Evolutionary conservation across 2,797 vertebrate species (phyloP).

Genomic region (Clarias laeviceps): DNA sequence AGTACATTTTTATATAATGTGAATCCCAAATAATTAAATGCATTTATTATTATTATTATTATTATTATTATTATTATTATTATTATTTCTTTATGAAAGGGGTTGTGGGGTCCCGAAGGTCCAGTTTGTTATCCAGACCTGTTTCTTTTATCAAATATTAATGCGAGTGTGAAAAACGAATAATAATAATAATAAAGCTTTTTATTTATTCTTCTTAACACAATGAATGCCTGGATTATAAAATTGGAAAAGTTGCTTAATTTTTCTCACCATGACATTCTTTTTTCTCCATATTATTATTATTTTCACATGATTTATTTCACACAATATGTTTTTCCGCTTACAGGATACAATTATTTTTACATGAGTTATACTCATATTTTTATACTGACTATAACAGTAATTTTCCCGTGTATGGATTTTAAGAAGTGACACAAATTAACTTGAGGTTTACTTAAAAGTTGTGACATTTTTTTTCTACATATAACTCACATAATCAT

Average conservation of each 20-base stretch:
- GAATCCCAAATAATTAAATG: background rate
- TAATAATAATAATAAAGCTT: too few relatives aligned
- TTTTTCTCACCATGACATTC: background rate
- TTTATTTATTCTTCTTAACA: too few relatives aligned
- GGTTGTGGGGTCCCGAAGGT: background rate
- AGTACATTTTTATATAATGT: background rate
- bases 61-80: too few relatives aligned
- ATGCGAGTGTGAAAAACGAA: background rate
- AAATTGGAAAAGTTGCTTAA: background rate
- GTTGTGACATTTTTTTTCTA: too few relatives aligned
- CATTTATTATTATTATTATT: background rate
- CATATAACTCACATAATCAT: background rate
- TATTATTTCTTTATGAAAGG: too few relatives aligned
- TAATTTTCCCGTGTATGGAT: background rate
- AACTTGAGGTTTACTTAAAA: too few relatives aligned
- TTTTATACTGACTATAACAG: background rate
- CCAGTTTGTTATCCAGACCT: background rate
- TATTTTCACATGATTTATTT: background rate
- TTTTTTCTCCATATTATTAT: background rate
- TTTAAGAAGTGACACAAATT: too few relatives aligned
- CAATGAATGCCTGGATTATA: background rate
- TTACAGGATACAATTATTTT: too few relatives aligned
- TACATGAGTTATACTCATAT: background rate
- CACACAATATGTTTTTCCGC: too few relatives aligned
- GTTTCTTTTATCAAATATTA: background rate